A percentile compares a stretch with the other conserved stretches of the same genome.
Conservation (phyloP, 2,113 vertebrate genomes). For the Zosterops borbonicus region DNA sequence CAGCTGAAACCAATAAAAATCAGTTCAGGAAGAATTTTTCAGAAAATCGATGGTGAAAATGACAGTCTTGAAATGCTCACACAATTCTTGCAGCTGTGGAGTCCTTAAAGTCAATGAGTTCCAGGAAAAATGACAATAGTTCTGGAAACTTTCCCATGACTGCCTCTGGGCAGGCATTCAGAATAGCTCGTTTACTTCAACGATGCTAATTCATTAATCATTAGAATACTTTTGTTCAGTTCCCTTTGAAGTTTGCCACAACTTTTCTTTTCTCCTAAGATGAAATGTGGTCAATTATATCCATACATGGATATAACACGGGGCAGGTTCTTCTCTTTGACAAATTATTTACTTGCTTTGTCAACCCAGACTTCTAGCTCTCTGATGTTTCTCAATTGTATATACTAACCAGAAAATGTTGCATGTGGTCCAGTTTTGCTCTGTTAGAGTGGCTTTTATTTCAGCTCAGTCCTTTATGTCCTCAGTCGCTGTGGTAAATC, state of each 20-base stretch:
- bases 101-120: conserved; percentile 67
- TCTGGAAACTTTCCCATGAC: conserved; percentile 66
- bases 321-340: conserved; percentile 38
- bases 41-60: conserved; percentile 72
- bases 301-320: conserved; percentile 48
- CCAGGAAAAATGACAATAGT: conserved; percentile 70
- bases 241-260: conserved; percentile 65
- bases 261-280: conserved; percentile 64
- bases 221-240: conserved; percentile 56
- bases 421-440: background rate
- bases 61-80: conserved; percentile 75
- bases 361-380: background rate
- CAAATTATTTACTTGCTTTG: conserved; percentile 48
- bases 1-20: conserved; percentile 81
- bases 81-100: conserved; percentile 75
- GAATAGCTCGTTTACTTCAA: conserved; percentile 62
- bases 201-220: conserved; percentile 73
- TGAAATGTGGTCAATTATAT: conserved; percentile 66
- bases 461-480: background rate
- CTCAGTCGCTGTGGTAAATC: background rate
- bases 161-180: conserved; percentile 65
- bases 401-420: conserved; percentile 37
- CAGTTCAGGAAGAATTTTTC: conserved; percentile 75
- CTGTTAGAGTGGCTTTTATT: background rate
- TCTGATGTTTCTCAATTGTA: conserved; percentile 34